Conservation (phyloP, 2,113 vertebrate species). For the Pundamilia nyererei region DNA sequence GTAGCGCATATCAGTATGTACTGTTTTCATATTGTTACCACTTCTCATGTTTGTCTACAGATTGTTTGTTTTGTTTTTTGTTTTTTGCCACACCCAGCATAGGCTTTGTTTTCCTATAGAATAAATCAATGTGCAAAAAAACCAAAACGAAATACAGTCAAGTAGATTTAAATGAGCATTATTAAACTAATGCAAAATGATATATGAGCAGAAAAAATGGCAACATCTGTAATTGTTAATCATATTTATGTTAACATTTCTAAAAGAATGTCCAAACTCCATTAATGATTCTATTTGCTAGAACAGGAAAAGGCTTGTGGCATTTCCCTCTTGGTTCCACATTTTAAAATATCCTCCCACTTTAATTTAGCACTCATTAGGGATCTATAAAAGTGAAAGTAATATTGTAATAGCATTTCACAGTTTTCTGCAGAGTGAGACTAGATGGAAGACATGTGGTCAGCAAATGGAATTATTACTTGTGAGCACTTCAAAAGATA, state of each 20-base stretch:
- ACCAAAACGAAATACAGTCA: not conserved
- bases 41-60: not conserved
- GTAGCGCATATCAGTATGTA: not conserved
- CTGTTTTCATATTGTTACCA: not conserved
- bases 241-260: constrained; percentile 12
- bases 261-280: constrained; percentile 12
- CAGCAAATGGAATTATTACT: constrained; percentile 6
- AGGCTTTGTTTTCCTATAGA: not conserved
- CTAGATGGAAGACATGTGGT: not conserved
- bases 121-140: not conserved
- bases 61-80: not conserved
- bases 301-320: not conserved
- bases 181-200: not conserved
- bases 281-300: constrained; percentile 5
- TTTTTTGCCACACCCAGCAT: not conserved
- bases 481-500: constrained; percentile 3
- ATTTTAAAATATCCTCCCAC: not conserved
- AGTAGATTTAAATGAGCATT: not conserved
- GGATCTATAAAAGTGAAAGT: constrained; percentile 12
- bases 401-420: not conserved
- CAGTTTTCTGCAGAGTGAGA: not conserved
- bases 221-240: constrained; percentile 2
- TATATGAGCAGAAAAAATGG: not conserved
- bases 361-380: constrained; percentile 23
- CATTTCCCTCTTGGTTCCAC: not conserved